Evolutionary conservation across 2,888 invertebrate genomes (phyloP).

Genomic region (Pandemis cinnamomeana): DNA sequence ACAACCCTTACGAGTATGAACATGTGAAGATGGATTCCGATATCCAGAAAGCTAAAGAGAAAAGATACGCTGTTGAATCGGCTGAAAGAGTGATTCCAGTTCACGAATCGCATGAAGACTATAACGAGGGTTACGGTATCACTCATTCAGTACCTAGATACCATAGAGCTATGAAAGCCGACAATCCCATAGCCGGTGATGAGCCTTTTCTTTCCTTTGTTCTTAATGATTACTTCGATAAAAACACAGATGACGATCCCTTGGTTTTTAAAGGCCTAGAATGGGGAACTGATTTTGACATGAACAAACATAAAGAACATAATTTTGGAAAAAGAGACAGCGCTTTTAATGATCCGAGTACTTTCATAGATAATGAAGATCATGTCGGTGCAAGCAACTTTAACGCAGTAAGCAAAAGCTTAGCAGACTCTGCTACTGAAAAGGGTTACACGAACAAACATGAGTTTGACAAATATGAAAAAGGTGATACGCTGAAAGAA

Average conservation of each 20-base stretch:
- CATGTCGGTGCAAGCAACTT: not conserved
- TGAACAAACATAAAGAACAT: slow-evolving; percentile 45
- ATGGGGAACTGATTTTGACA: slow-evolving; percentile 65
- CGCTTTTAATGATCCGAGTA: slow-evolving; percentile 48
- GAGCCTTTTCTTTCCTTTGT: slow-evolving; percentile 71
- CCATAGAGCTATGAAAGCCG: slow-evolving; percentile 48
- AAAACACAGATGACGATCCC: slow-evolving; percentile 62
- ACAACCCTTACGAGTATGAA: slow-evolving; percentile 66
- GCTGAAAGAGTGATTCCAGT: slow-evolving; percentile 64
- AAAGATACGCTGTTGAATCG: slow-evolving; percentile 57
- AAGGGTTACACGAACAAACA: slow-evolving; percentile 50
- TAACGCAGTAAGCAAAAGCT: slow-evolving; percentile 31
- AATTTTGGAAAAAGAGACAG: slow-evolving; percentile 50
- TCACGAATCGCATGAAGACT: slow-evolving; percentile 63
- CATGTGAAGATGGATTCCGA: slow-evolving; percentile 55
- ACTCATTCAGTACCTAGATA: slow-evolving; percentile 44
- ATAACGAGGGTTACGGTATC: slow-evolving; percentile 46
- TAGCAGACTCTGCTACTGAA: slow-evolving; percentile 49
- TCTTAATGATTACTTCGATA: slow-evolving; percentile 70
- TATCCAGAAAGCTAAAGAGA: slow-evolving; percentile 67
- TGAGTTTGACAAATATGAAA: slow-evolving; percentile 54
- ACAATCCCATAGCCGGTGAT: slow-evolving; percentile 66
- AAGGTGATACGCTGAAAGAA: slow-evolving; percentile 51
- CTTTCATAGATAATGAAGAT: slow-evolving; percentile 14
- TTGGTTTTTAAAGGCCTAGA: slow-evolving; percentile 63